Percentiles rank a stretch among this genome's conserved stretches.
These are phyloP conservation scores for Brachionus sp. DNA, from an alignment of 1,140 invertebrate genomes.

Conservation along the genomic window DNA sequence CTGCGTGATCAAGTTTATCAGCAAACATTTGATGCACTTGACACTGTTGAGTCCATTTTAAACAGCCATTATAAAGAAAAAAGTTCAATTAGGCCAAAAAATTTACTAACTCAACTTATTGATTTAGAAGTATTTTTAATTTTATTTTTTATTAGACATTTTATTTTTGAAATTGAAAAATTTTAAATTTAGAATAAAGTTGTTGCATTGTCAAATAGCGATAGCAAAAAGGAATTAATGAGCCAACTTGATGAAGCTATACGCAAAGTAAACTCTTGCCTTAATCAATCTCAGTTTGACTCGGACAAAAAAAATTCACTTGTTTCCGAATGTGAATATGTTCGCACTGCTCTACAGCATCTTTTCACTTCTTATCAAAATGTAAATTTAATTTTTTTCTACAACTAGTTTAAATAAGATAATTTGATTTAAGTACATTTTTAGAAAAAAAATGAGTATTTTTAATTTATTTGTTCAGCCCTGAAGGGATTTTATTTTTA, in stretches of 20 bases:
- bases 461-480: no score
- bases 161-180: not conserved
- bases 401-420: not conserved
- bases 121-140: conserved; percentile 10
- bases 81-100: not conserved
- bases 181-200: not conserved
- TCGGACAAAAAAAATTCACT: not conserved
- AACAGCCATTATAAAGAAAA: not conserved
- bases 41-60: not conserved
- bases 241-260: not conserved
- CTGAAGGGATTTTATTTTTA: no score
- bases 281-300: not conserved
- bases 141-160: not conserved
- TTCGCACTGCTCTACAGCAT: not conserved
- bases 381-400: not conserved
- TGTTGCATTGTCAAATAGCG: not conserved
- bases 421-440: no score
- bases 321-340: not conserved
- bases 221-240: not conserved
- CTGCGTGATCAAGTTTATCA: conserved; percentile 26
- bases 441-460: no score
- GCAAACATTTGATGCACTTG: conserved; percentile 1
- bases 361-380: not conserved
- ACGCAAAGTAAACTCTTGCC: not conserved
- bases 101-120: not conserved